A percentile compares a stretch with the other conserved stretches of the same genome.
phyloP scores from a whole-genome alignment of 2,797 vertebrate genomes.

The Trichosurus vulpecula region DNA sequence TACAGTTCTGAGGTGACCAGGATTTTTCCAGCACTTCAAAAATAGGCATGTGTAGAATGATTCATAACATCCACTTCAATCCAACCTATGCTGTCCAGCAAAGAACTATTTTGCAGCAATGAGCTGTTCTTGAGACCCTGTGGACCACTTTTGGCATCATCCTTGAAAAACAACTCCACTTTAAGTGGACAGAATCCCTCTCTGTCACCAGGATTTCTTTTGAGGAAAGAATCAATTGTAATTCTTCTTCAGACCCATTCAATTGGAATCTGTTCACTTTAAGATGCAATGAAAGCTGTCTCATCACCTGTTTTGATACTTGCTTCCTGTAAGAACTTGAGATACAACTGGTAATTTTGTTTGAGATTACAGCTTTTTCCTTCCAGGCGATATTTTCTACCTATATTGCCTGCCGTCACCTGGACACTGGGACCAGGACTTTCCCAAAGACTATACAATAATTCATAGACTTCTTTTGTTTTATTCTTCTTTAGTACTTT shows the following conservation, averaged over 20 bases:
- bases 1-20: slow-evolving; percentile 95
- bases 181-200: slow-evolving; percentile 96
- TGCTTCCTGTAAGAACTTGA: slow-evolving; percentile 70
- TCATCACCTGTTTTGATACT: slow-evolving; percentile 94
- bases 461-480: not conserved
- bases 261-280: slow-evolving; percentile 97
- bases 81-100: slow-evolving; percentile 90
- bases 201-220: slow-evolving; percentile 97
- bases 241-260: slow-evolving; percentile 97
- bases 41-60: slow-evolving; percentile 95
- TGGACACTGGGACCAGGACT: not conserved
- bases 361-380: not conserved
- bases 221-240: slow-evolving; percentile 97
- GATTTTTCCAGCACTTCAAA: slow-evolving; percentile 97
- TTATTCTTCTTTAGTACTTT: not conserved
- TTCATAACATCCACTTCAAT: slow-evolving; percentile 97
- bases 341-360: not conserved
- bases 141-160: slow-evolving; percentile 97
- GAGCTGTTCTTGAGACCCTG: slow-evolving; percentile 97
- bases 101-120: slow-evolving; percentile 90
- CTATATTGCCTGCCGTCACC: not conserved
- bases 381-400: not conserved
- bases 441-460: not conserved
- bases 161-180: slow-evolving; percentile 99
- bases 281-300: slow-evolving; percentile 93